Percentiles rank a stretch among this genome's conserved stretches.
phyloP scores from a whole-genome alignment of 2,888 invertebrate genomes.

The Prosapia bicincta region DNA sequence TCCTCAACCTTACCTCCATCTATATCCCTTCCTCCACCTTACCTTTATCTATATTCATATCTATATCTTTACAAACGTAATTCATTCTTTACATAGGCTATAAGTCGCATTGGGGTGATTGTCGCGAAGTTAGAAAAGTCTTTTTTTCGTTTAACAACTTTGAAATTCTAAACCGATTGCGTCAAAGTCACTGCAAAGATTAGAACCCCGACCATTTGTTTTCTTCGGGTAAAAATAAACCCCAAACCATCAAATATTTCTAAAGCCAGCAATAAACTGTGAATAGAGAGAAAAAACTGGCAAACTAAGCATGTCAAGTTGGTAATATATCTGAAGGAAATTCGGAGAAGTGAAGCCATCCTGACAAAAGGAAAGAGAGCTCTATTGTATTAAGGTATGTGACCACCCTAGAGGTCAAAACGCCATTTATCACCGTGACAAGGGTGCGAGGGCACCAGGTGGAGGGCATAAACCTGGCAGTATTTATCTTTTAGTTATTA shows the following conservation, averaged over 20 bases:
- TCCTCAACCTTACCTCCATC: too few relatives aligned
- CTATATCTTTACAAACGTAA: too few relatives aligned
- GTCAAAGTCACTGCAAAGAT: too few relatives aligned
- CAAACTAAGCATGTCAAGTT: background rate
- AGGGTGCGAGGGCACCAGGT: background rate
- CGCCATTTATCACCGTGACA: background rate
- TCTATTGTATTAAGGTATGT: background rate
- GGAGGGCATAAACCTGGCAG: background rate
- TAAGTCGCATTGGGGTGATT: too few relatives aligned
- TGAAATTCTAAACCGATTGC: too few relatives aligned
- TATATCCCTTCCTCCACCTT: too few relatives aligned
- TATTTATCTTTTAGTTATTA: background rate
- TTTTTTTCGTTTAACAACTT: too few relatives aligned
- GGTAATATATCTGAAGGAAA: background rate
- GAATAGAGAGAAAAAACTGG: background rate
- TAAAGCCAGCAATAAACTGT: background rate
- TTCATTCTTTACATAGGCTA: too few relatives aligned
- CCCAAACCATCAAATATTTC: background rate
- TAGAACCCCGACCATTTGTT: too few relatives aligned
- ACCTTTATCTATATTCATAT: too few relatives aligned
- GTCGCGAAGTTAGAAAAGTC: too few relatives aligned
- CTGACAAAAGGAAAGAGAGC: background rate
- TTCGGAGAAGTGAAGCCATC: background rate
- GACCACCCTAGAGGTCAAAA: background rate
- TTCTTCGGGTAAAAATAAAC: background rate